A percentile compares a stretch with the other conserved stretches of the same genome.
Evolutionary conservation across 2,888 invertebrate genomes (phyloP).

Genomic region (Acanthosepion esculentum): DNA sequence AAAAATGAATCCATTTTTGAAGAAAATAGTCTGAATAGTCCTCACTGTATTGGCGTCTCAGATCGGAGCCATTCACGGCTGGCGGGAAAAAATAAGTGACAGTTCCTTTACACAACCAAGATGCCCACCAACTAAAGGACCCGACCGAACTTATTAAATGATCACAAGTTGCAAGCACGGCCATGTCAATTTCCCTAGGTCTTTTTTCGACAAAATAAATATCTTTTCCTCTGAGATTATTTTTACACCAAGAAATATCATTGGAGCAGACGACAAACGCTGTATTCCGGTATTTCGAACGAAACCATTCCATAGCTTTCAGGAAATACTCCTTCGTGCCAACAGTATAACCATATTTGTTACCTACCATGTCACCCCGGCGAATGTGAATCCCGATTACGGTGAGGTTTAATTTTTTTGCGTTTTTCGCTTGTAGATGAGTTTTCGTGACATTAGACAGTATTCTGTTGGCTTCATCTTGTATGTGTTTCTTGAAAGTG

Average conservation of each 20-base stretch:
- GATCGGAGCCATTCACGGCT: not conserved
- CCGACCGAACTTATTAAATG: conserved; percentile 63
- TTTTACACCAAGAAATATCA: conserved; percentile 55
- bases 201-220: conserved; percentile 53
- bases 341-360: conserved; percentile 53
- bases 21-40: conserved; percentile 48
- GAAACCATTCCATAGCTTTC: conserved; percentile 55
- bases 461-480: conserved; percentile 49
- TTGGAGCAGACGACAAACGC: conserved; percentile 57
- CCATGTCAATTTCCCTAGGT: conserved; percentile 56
- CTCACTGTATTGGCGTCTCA: conserved; percentile 38
- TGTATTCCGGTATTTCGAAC: conserved; percentile 52
- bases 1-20: conserved; percentile 39
- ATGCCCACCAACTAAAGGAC: conserved; percentile 58
- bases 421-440: not conserved
- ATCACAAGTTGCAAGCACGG: conserved; percentile 58
- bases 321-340: conserved; percentile 55
- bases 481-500: conserved; percentile 52
- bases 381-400: conserved; percentile 58
- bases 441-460: conserved; percentile 36
- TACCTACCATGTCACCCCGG: conserved; percentile 55
- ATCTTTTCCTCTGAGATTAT: conserved; percentile 53
- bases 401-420: not conserved
- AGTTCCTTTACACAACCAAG: conserved; percentile 42
- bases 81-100: conserved; percentile 54